Evolutionary conservation across 2,797 vertebrate genomes (phyloP), one percentile per base, ranked within the genome.

Genomic region (Parauchenoglanis ngamensis): DNA sequence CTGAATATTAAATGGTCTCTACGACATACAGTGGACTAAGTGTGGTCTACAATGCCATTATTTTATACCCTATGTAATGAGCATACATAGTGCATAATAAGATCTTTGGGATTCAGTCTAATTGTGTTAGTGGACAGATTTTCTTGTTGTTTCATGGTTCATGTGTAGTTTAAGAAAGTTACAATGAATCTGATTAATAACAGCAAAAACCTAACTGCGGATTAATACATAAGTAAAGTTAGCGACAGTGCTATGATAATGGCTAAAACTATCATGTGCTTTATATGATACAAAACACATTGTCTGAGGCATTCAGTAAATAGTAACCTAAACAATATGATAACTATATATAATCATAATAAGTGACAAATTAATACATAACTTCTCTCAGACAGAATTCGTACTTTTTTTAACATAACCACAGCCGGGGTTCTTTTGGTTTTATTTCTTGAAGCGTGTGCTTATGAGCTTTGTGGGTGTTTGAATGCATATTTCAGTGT

Each of bases 391-490:
- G 28, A 31, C 11, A 72, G 19, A 49, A n/a, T 13, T 75, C 72
- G 49, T 17, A 17, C 40, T 12, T 73, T 23, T 12, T n/a, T n/a
- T 15, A 72, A 49, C 72, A 56, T 56, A 31, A 77, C 13, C n/a
- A 28, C 4, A n/a, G 23, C 15, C 3, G 44, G 31, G 31, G 31
- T 31, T 13, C 2, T n/a, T 25, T 23, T 70, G 31, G 68, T 17
- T 31, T 67, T 17, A 67, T 70, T 54, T 21, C 35, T 25, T 12
- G 46, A 63, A 52, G 75, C 80, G 63, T 56, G 49, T 87, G 77
- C 40, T 86, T 65, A 87, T 59, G 56, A 56, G 85, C 67, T 70
- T 23, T 52, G 56, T 73, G 10, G 15, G 21, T 86, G 21, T 72
- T 25, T 59, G 77, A 54, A 57, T 28, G 67, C 57, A 19, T 25